Evolutionary conservation across 2,888 invertebrate species (phyloP).

Genomic region (Drosophila acutilabella): DNA sequence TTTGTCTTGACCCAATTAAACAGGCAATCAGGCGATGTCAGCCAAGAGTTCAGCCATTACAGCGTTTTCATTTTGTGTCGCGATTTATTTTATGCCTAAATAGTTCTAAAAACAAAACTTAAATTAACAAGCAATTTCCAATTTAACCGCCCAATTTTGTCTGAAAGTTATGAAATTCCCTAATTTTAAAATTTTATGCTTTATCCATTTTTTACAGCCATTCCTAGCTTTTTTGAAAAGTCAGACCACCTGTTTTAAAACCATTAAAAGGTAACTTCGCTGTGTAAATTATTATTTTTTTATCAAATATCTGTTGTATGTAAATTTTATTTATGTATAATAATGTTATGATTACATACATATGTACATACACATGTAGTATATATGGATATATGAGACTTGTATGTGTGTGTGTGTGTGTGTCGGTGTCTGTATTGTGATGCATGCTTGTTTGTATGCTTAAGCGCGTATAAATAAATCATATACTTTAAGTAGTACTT

Average conservation of each 20-base stretch:
- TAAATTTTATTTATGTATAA: conserved; percentile 62
- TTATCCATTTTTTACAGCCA: too few species aligned
- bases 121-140: too few species aligned
- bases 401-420: conserved; percentile 14
- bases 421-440: conserved; percentile 42
- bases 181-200: too few species aligned
- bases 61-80: not conserved
- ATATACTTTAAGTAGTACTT: conserved; percentile 44
- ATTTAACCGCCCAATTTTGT: too few species aligned
- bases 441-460: conserved; percentile 58
- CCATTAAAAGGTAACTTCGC: not conserved
- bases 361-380: conserved; percentile 52
- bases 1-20: conserved; percentile 41
- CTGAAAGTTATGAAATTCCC: too few species aligned
- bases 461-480: conserved; percentile 74
- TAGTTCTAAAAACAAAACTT: too few species aligned
- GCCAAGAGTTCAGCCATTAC: conserved; percentile 2
- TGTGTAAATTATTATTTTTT: conserved; percentile 26
- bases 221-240: too few species aligned
- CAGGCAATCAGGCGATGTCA: conserved; percentile 5
- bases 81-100: too few species aligned
- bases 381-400: conserved; percentile 34
- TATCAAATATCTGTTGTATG: conserved; percentile 60
- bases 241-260: too few species aligned
- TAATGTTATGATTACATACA: conserved; percentile 52